Percentiles rank a stretch among this genome's conserved stretches.
Evolutionary conservation across 2,888 invertebrate genomes (phyloP).

Genomic region (Chrysolina oricalcia): DNA sequence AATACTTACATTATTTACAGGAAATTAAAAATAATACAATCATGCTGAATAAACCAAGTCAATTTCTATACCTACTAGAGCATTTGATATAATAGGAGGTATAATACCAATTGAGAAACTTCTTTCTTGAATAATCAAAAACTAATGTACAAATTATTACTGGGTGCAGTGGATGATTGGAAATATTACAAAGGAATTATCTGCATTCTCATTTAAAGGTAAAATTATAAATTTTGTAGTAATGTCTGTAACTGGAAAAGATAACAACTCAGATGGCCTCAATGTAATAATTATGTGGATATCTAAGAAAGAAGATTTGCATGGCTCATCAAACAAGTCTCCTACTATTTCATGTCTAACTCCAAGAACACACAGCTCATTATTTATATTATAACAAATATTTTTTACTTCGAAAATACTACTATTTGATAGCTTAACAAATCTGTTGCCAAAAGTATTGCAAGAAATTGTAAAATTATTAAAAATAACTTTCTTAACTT

Average conservation of each 20-base stretch:
- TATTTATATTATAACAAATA: constrained; percentile 38
- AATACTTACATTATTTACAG: constrained; percentile 28
- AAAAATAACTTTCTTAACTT: constrained; percentile 41
- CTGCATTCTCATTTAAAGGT: constrained; percentile 36
- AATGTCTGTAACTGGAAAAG: constrained; percentile 26
- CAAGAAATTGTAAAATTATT: constrained; percentile 35
- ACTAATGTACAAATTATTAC: constrained; percentile 35
- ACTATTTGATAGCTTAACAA: constrained; percentile 40
- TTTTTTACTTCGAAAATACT: constrained; percentile 42
- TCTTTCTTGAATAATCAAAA: constrained; percentile 32
- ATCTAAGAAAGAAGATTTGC: constrained; percentile 38
- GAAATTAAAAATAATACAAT: constrained; percentile 21
- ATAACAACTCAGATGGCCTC: constrained; percentile 33
- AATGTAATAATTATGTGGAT: constrained; percentile 37
- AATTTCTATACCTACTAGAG: constrained; percentile 30
- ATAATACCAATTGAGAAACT: constrained; percentile 27
- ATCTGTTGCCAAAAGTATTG: constrained; percentile 41
- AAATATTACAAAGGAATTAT: constrained; percentile 33
- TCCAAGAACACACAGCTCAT: constrained; percentile 39
- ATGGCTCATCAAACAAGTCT: constrained; percentile 42
- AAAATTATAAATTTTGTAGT: constrained; percentile 37
- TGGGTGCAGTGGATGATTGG: constrained; percentile 31
- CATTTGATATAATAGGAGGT: constrained; percentile 35
- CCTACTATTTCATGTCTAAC: constrained; percentile 35
- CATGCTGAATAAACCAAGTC: constrained; percentile 18